Base-by-base conservation (phyloP, 37 sponge, comb jelly and placozoan species). In the Diacarnus erythraeanus region DNA sequence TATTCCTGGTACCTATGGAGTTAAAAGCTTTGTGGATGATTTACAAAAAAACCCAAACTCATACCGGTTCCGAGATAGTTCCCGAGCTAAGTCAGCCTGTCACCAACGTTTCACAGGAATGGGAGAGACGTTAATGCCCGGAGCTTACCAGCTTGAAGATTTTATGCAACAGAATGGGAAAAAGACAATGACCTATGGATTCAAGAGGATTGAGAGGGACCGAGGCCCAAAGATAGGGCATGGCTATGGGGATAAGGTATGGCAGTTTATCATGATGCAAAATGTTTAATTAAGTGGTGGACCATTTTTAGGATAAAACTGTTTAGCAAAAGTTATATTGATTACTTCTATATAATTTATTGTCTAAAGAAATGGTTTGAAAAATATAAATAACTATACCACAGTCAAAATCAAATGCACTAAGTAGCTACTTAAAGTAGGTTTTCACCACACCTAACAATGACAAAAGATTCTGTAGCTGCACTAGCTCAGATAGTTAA, bases 221-320 rank as follows among this genome's bases (percentile, higher is more conserved):
- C 57, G 57, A 43, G 90, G 82, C 0, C 87, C 91, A 1, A 92
- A 92, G 58, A 95, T 95, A 51, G 96, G 96, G 1, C 92, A 94
- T 69, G 92, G 92, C 15, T 94, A 75, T 85, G 87, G 87, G 17
- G 95, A 94, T 64, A 94, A 94, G 85, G 95, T 91, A 38, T 29
- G 37, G 12, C n/a, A n/a, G n/a, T n/a, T n/a, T n/a, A n/a, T n/a
- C n/a, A n/a, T n/a, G n/a, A n/a, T n/a, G n/a, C n/a, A n/a, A n/a
- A n/a, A n/a, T n/a, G n/a, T n/a, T n/a, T n/a, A n/a, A n/a, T n/a
- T n/a, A n/a, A n/a, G n/a, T n/a, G n/a, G n/a, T n/a, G n/a, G n/a
- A n/a, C n/a, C n/a, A n/a, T n/a, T n/a, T n/a, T n/a, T n/a, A n/a
- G n/a, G n/a, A n/a, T n/a, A n/a, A n/a, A n/a, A n/a, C n/a, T n/a